Evolutionary conservation across 2,113 vertebrate genomes (phyloP), one percentile per base, ranked within the genome.

Genomic region (Zosterops borbonicus): DNA sequence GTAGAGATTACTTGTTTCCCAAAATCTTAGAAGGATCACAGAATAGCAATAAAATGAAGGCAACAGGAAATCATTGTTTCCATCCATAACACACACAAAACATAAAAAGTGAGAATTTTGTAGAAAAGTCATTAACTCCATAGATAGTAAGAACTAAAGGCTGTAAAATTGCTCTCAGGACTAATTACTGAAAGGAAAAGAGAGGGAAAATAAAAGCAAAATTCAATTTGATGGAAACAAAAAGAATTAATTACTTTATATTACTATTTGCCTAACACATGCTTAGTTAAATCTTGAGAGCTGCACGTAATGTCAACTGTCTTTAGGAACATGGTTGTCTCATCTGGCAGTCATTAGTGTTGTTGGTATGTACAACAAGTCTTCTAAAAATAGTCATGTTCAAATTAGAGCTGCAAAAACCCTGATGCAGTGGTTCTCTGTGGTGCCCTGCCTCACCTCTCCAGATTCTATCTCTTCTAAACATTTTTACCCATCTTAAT

Each of bases 371-470:
- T 80, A 79, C 52, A 96, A 82, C 17, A 33, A 9, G 55, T 73
- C 60, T 55, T 87, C 91, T 95, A 95, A 94, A 96, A 96, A 92
- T 74, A 96, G 65, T 5, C 17, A 22, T 42, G 39, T 74, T n/a
- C 58, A 76, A 62, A 83, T 50, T 33, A 44, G 22, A 89, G 69
- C 42, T 69, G 81, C 76, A 89, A 53, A 70, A 83, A 7, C 8
- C 37, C 35, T 69, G 9, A 73, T 62, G 88, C 35, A 64, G 31
- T 69, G 60, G 37, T 80, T 90, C 27, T 69, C 81, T 50, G 37
- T 58, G 55, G 46, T 69, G 37, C 33, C 49, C 41, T 95, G 53
- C 58, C 53, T 84, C 56, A 47, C 46, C 35, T 79, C 35, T 65
- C 44, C 65, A 9, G 27, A 83, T 70, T 90, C 85, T 77, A 25